These are phyloP conservation scores for Yoshiicerus persimilis DNA, from an alignment of 1,140 invertebrate genomes.

Conservation along the genomic window DNA sequence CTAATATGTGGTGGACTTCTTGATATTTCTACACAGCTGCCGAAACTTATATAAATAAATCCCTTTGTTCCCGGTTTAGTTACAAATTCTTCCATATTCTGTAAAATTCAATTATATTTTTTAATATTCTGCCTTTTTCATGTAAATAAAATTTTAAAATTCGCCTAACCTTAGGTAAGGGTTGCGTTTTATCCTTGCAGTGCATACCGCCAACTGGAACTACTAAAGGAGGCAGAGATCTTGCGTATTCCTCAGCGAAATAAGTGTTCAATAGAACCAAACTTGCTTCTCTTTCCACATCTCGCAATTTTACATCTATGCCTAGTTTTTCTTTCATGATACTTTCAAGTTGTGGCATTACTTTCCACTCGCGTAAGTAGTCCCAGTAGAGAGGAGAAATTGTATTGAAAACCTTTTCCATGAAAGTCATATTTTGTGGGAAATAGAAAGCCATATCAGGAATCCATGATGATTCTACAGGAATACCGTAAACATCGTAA, in stretches of 20 bases:
- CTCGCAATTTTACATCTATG: background rate
- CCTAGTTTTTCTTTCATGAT: background rate
- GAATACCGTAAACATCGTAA: background rate
- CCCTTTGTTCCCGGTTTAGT: slow-evolving; percentile 22
- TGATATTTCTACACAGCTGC: background rate
- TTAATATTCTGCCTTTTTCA: background rate
- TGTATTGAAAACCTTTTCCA: background rate
- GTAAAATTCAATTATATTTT: background rate
- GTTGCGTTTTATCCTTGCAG: background rate
- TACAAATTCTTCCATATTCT: slow-evolving; percentile 36
- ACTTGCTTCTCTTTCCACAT: background rate
- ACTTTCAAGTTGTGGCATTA: background rate
- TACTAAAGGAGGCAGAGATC: slow-evolving; percentile 7
- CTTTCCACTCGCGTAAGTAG: background rate
- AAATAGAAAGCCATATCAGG: background rate
- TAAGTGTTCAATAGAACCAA: slow-evolving; percentile 20
- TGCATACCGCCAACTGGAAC: slow-evolving; percentile 32
- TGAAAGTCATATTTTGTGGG: slow-evolving; percentile 28
- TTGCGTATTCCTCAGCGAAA: slow-evolving; percentile 13
- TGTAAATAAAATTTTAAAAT: background rate
- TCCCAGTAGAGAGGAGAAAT: background rate
- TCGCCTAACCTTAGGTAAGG: slow-evolving; percentile 20
- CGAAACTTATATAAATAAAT: slow-evolving; percentile 41
- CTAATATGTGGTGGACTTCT: background rate
- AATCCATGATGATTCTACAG: slow-evolving; percentile 29